Percentiles rank a stretch among this genome's conserved stretches.
Conservation (phyloP, 1,140 invertebrate genomes). For the fruit fly (Drosophila melanogaster) region DNA sequence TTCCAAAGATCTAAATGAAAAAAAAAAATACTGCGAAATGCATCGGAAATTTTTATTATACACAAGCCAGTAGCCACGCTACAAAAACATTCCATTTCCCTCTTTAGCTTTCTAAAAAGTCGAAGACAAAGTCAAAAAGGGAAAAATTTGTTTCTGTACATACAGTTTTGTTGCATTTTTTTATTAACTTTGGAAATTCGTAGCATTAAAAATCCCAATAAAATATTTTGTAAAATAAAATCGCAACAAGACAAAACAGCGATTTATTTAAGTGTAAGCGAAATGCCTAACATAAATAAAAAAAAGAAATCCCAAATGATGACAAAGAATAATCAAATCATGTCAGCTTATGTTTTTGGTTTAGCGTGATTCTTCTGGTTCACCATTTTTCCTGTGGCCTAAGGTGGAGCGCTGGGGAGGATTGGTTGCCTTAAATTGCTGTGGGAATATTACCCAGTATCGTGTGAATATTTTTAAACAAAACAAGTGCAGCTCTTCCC, state of each 20-base stretch:
- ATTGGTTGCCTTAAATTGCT: constrained; percentile 61
- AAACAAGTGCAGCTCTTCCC: constrained; percentile 78
- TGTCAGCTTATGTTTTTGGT: constrained; percentile 32
- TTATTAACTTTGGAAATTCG: constrained; percentile 23
- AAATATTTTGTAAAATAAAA: constrained; percentile 64
- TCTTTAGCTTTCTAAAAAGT: constrained; percentile 3
- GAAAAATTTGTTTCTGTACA: constrained; percentile 6
- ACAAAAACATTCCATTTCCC: constrained; percentile 33
- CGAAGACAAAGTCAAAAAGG: constrained; percentile 8
- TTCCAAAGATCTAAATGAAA: constrained; percentile 12
- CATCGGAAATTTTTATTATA: not conserved
- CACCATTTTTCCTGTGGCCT: constrained; percentile 7
- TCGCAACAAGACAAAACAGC: constrained; percentile 30
- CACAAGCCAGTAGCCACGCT: constrained; percentile 12
- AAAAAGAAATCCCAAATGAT: constrained; percentile 36
- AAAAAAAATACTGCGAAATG: constrained; percentile 5
- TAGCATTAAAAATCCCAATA: constrained; percentile 20
- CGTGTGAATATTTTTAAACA: constrained; percentile 75
- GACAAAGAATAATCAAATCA: constrained; percentile 31
- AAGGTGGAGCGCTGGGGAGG: constrained; percentile 1
- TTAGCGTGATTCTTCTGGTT: constrained; percentile 55
- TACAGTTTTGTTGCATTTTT: constrained; percentile 2
- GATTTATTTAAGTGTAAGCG: constrained; percentile 53
- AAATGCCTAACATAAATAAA: constrained; percentile 32
- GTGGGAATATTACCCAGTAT: constrained; percentile 67